Evolutionary conservation across 2,888 invertebrate genomes (phyloP).

Genomic region (Eupithecia abbreviata): DNA sequence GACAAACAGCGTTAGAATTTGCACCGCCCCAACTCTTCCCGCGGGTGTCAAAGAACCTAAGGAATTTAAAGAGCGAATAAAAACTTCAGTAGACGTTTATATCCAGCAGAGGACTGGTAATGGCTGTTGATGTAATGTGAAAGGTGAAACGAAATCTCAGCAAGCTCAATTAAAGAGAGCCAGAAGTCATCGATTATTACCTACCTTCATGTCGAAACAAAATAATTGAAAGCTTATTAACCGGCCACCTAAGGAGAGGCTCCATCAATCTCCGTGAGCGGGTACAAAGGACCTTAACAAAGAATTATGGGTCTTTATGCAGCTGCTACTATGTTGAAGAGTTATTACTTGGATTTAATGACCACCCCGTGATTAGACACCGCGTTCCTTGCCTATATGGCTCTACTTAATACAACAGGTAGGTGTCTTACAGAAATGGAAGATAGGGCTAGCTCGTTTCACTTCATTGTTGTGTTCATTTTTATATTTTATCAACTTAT

Average conservation of each 20-base stretch:
- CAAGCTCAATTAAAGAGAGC: conserved; percentile 47
- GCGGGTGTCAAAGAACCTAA: not conserved
- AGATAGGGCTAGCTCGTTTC: conserved; percentile 19
- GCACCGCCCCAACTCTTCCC: not conserved
- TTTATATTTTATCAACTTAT: not conserved
- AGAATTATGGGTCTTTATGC: conserved; percentile 79
- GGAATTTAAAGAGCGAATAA: not conserved
- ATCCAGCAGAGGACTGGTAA: not conserved
- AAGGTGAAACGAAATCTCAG: not conserved
- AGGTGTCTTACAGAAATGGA: conserved; percentile 14
- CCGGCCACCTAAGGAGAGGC: conserved; percentile 78
- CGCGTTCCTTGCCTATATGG: conserved; percentile 61
- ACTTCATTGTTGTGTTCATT: not conserved
- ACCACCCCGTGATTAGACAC: conserved; percentile 76
- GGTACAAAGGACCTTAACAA: conserved; percentile 76
- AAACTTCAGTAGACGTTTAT: not conserved
- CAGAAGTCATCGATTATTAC: conserved; percentile 61
- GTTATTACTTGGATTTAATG: conserved; percentile 81
- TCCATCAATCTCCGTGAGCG: conserved; percentile 76
- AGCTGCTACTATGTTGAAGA: conserved; percentile 75
- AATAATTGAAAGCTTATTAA: conserved; percentile 75
- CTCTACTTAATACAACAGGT: conserved; percentile 54
- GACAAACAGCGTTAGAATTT: not conserved
- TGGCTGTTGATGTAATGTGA: not conserved
- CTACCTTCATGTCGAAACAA: conserved; percentile 55